Evolutionary conservation across 2,888 invertebrate genomes (phyloP), one percentile per base, ranked within the genome.

Genomic region (Chrysotoxum bicinctum): DNA sequence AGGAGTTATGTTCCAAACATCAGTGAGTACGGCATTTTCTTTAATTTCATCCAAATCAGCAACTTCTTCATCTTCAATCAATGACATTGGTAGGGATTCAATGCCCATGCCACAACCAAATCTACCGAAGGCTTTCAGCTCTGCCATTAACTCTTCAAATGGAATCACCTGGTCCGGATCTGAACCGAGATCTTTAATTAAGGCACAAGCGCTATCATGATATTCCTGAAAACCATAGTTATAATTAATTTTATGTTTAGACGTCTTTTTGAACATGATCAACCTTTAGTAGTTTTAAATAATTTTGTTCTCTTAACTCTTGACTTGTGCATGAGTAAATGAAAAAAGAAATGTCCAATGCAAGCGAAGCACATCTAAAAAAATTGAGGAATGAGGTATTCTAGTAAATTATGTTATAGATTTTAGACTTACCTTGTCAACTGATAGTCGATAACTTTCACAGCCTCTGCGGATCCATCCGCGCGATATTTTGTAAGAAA

Each of bases 361-460:
- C 91, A 35, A 90, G 30, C 0, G 91, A 91, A n/a, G 90, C 87
- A 66, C 89, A 89, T 14, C 91, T 82, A 43, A 12, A 50, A 21
- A n/a, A 14, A 19, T 30, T 16, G 3, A 1, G 10, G 12, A 32
- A 48, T 16, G 12, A 3, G 3, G 2, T 12, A 12, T 37, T 40
- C 4, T 30, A 23, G 3, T 12, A 5, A 7, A 9, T 1, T 32
- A 0, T 9, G 0, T 26, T 1, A 43, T 26, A n/a, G 9, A 21
- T 2, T 3, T n/a, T 0, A 70, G 6, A 58, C 60, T 84, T 88
- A 91, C 88, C 79, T 93, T 0, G 94, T 90, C 54, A 96, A 89
- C 90, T 96, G 96, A 88, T 95, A 96, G 89, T 96, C 96, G 40
- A 96, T 94, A 79, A 96, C 92, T 87, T 94, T 93, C 3, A 90